A percentile compares a stretch with the other conserved stretches of the same genome.
Conservation (phyloP, 1,140 invertebrate species). For the Brachionus calyciflorus region DNA sequence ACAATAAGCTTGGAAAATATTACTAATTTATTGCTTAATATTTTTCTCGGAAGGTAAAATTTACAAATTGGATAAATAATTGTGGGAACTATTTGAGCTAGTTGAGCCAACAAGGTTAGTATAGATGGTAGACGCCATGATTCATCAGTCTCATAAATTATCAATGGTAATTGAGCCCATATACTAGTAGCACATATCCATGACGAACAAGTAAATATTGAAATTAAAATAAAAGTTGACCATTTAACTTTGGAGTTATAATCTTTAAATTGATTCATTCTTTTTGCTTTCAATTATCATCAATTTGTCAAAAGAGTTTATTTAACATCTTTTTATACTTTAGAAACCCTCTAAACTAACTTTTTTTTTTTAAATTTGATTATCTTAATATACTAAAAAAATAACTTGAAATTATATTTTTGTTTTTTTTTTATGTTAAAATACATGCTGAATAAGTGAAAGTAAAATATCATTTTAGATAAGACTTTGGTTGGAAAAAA, state of each 20-base stretch:
- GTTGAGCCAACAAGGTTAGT: slow-evolving; percentile 74
- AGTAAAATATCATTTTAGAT: no score
- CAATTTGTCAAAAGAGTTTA: neutral
- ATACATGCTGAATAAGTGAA: no score
- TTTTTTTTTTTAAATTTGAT: no score
- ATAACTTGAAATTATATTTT: no score
- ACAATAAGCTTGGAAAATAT: neutral
- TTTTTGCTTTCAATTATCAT: neutral
- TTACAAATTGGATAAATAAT: slow-evolving; percentile 49
- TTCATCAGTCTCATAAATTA: slow-evolving; percentile 27
- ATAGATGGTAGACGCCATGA: slow-evolving; percentile 80
- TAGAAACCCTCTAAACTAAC: no score
- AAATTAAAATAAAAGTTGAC: slow-evolving; percentile 18
- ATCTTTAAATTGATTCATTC: neutral
- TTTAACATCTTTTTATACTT: no score
- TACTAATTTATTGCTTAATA: neutral
- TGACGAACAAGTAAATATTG: slow-evolving; percentile 14
- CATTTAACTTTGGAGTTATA: slow-evolving; percentile 27
- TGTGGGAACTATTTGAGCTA: slow-evolving; percentile 80
- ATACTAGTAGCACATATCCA: neutral
- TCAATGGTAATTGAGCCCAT: slow-evolving; percentile 27
- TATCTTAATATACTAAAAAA: no score
- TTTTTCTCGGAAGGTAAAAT: neutral
- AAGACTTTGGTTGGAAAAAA: no score
- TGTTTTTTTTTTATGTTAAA: no score